Evolutionary conservation across 2,797 vertebrate genomes (phyloP).

Genomic region (Alcedo quadribrachys): DNA sequence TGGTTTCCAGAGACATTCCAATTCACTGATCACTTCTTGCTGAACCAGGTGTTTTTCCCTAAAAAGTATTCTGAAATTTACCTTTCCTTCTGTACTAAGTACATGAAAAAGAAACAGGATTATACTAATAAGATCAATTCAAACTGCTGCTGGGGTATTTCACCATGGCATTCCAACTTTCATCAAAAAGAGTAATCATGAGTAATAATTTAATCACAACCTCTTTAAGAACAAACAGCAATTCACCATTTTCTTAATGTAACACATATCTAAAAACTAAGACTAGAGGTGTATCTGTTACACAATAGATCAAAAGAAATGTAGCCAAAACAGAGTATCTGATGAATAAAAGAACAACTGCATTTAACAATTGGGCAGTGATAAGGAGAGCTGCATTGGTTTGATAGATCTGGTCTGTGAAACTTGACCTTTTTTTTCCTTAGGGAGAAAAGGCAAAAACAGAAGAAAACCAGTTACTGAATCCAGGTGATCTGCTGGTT

Average conservation of each 20-base stretch:
- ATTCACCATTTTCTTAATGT: background rate
- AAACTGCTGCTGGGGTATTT: background rate
- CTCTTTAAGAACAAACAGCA: constrained; percentile 17
- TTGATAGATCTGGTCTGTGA: background rate
- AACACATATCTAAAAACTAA: background rate
- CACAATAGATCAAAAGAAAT: background rate
- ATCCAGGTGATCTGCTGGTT: background rate
- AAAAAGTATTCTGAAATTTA: background rate
- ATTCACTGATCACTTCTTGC: background rate
- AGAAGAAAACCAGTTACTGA: background rate
- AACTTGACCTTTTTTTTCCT: background rate
- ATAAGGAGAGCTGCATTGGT: background rate
- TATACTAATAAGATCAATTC: background rate
- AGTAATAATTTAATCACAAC: constrained; percentile 10
- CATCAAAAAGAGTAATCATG: background rate
- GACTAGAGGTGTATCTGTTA: background rate
- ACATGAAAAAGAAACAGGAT: background rate
- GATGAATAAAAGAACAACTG: constrained; percentile 16
- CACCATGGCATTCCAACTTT: background rate
- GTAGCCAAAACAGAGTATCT: background rate
- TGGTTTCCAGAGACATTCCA: background rate
- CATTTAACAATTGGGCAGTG: background rate
- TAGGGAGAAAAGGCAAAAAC: background rate
- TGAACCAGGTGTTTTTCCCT: background rate
- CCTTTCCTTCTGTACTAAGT: background rate